Base-by-base conservation (phyloP, 30 jellyfish, hydroid and myxozoan species). In the Hydractinia echinata region DNA sequence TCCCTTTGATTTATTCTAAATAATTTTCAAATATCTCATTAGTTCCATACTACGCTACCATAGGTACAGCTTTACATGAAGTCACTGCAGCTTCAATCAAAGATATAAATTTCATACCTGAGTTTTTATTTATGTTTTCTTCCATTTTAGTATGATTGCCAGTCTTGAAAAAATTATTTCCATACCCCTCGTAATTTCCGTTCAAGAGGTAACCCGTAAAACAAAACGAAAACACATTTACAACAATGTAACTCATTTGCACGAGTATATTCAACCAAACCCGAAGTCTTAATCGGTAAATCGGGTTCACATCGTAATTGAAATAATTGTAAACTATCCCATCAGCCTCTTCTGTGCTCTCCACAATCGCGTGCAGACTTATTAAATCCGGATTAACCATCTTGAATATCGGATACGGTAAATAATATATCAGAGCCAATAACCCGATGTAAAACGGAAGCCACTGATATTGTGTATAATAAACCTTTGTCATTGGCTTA, bases 391-490 rank as follows among this genome's bases (percentile, higher is more conserved):
- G 39, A 15, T 71, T 71, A 8, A 9, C 55, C 9, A 71, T 71
- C 3, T 71, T 71, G 67, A 71, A 71, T 9, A 71, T 8, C 67
- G 61, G 39, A 52, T 71, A 71, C 53, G 81, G 81, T 19, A 20
- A 9, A 15, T 20, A 71, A 15, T 19, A 71, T 7, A 71, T 7
- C 18, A 13, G 9, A 5, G 81, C 44, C 51, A 71, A 19, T 15
- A 19, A 8, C 55, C 18, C 67, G 10, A 71, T 58, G 81, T 71
- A 71, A 71, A 71, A 71, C n/a, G 81, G 81, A 48, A 71, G 55
- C 81, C 81, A 71, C 9, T n/a, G 39, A 60, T 71, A 71, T 19
- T 71, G 81, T 20, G 39, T 30, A 50, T 20, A 71, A 71, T 71
- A 71, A 8, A 20, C 53, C n/a, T 58, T 55, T n/a, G 39, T 50